phyloP scores from a whole-genome alignment of 64 coral and sea anemone species.

The Montipora cactus region DNA sequence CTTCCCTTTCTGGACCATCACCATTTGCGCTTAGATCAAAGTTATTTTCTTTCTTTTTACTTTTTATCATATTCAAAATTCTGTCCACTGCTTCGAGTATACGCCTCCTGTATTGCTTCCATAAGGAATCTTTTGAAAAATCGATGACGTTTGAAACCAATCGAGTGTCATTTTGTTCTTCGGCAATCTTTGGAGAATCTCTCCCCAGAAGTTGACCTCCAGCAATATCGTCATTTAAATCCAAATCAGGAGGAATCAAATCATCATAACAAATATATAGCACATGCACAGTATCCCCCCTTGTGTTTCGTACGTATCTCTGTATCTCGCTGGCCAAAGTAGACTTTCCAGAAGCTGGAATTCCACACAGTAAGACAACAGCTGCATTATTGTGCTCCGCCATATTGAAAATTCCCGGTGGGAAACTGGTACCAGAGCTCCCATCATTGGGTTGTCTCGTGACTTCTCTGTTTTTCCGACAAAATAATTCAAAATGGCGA shows the following conservation, averaged over 20 bases:
- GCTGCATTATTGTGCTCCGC: constrained; percentile 29
- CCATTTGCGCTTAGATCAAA: no score
- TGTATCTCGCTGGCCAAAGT: constrained; percentile 67
- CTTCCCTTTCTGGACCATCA: not conserved
- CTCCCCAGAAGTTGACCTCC: not conserved
- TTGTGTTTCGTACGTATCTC: constrained; percentile 32
- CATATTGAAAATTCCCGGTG: constrained; percentile 32
- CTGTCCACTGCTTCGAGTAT: constrained; percentile 9
- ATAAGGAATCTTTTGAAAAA: constrained; percentile 20
- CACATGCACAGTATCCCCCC: constrained; percentile 37
- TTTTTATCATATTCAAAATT: constrained; percentile 12
- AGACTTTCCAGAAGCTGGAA: constrained; percentile 85
- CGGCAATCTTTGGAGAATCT: not conserved
- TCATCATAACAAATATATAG: constrained; percentile 83
- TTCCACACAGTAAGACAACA: constrained; percentile 78
- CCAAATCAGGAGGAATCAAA: constrained; percentile 83
- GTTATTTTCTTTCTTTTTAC: not conserved
- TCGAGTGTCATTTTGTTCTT: not conserved
- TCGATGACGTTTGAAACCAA: not conserved
- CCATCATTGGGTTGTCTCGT: not conserved
- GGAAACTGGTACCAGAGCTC: constrained; percentile 6
- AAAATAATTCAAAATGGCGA: constrained; percentile 85
- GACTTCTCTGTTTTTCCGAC: constrained; percentile 22
- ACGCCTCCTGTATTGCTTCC: not conserved
- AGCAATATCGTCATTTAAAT: constrained; percentile 15